Evolutionary conservation across 2,888 invertebrate species (phyloP).

Genomic region (Ectropis crepuscularia): DNA sequence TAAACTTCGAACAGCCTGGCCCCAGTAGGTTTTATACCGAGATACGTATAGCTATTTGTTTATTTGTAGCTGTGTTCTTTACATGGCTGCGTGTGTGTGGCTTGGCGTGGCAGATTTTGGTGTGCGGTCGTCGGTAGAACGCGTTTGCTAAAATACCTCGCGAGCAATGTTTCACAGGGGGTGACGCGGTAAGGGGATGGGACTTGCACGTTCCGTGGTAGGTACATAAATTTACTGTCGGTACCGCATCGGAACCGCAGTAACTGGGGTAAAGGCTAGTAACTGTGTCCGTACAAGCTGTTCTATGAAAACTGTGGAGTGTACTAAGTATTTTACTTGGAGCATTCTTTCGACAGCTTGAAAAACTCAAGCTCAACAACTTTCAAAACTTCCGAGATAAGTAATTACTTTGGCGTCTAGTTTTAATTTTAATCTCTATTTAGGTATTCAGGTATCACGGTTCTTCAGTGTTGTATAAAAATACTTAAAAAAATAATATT

Average conservation of each 20-base stretch:
- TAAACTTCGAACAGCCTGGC: constrained; percentile 73
- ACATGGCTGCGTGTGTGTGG: constrained; percentile 57
- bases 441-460: too few relatives aligned
- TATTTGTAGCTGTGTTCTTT: constrained; percentile 67
- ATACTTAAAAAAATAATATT: too few relatives aligned
- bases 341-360: too few relatives aligned
- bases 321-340: too few relatives aligned
- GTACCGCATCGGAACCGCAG: constrained; percentile 81
- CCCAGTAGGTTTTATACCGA: constrained; percentile 62
- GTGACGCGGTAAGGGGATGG: constrained; percentile 62
- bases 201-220: constrained; percentile 75
- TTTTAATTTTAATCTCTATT: too few relatives aligned
- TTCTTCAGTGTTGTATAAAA: too few relatives aligned
- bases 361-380: too few relatives aligned
- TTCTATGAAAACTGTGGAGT: constrained; percentile 57
- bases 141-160: constrained; percentile 56
- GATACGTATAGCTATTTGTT: constrained; percentile 57
- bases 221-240: constrained; percentile 75
- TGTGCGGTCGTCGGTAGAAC: constrained; percentile 62
- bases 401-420: too few relatives aligned
- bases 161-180: constrained; percentile 58
- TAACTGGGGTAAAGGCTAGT: constrained; percentile 68
- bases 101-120: constrained; percentile 34
- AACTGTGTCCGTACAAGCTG: constrained; percentile 70
- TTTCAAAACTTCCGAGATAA: too few relatives aligned